These are phyloP conservation scores for Shargacucullia verbasci DNA, from an alignment of 2,888 invertebrate genomes.

Conservation along the genomic window DNA sequence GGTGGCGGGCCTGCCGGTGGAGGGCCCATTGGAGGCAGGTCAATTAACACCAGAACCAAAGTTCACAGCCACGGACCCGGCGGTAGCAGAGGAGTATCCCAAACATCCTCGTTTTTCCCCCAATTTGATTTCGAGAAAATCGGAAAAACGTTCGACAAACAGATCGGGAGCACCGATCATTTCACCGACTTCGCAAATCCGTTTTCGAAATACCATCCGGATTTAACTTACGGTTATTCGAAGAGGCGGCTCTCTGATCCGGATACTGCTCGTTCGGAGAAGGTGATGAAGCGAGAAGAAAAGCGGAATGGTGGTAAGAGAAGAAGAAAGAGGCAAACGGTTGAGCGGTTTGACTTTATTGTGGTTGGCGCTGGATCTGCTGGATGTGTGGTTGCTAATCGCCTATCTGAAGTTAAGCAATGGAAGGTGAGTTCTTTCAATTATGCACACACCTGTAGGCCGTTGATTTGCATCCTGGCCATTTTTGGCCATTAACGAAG, in stretches of 20 bases:
- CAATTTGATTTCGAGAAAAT: conserved; percentile 53
- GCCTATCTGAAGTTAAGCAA: conserved; percentile 89
- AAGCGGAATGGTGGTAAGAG: conserved; percentile 56
- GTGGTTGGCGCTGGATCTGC: conserved; percentile 91
- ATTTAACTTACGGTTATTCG: conserved; percentile 49
- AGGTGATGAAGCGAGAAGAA: conserved; percentile 44
- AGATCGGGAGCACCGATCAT: neutral
- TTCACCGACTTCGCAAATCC: conserved; percentile 31
- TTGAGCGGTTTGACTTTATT: conserved; percentile 89
- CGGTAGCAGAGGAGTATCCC: conserved; percentile 62
- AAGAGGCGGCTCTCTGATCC: conserved; percentile 63
- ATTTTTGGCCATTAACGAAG: too few relatives aligned
- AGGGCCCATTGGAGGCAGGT: too few relatives aligned
- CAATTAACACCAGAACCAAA: conserved; percentile 41
- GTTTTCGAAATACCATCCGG: conserved; percentile 40
- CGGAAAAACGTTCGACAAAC: conserved; percentile 4
- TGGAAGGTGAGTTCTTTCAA: conserved; percentile 85
- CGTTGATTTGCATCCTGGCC: too few relatives aligned
- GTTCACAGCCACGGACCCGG: conserved; percentile 62
- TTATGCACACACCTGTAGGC: too few relatives aligned
- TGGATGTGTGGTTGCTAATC: conserved; percentile 91
- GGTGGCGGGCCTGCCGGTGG: too few relatives aligned
- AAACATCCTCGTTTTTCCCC: conserved; percentile 64
- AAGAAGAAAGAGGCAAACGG: conserved; percentile 66
- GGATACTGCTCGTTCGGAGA: conserved; percentile 64